Percentiles rank a stretch among this genome's conserved stretches.
Evolutionary conservation across 1,140 invertebrate genomes (phyloP).

Genomic region (Hylaeus anthracinus): DNA sequence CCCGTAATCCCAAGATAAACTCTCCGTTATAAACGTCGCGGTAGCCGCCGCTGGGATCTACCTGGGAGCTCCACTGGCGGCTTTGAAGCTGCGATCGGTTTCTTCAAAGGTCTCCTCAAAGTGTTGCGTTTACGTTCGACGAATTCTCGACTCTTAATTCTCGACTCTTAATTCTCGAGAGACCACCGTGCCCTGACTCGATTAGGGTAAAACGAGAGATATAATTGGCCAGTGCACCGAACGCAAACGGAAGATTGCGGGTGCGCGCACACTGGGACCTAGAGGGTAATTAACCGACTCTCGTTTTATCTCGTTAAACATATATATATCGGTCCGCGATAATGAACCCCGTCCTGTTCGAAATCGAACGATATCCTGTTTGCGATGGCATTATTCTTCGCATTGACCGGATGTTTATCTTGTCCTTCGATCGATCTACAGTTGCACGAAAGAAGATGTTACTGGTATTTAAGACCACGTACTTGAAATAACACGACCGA

Average conservation of each 20-base stretch:
- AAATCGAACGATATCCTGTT: constrained; percentile 29
- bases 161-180: not conserved
- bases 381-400: constrained; percentile 3
- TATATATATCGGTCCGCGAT: constrained; percentile 48
- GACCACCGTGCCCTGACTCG: not conserved
- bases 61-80: not conserved
- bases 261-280: not conserved
- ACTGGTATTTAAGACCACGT: too few species aligned
- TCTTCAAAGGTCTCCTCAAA: not conserved
- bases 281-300: constrained; percentile 35
- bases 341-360: constrained; percentile 30
- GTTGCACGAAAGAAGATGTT: too few species aligned
- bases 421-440: not conserved
- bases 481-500: too few species aligned
- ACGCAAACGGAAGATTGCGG: not conserved
- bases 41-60: not conserved
- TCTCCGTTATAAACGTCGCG: constrained; percentile 8
- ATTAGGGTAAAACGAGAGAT: not conserved
- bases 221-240: not conserved
- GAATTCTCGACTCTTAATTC: too few species aligned
- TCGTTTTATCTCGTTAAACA: constrained; percentile 47
- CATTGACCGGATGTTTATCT: not conserved
- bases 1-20: constrained; percentile 3
- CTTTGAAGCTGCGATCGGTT: constrained; percentile 20
- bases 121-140: not conserved